Evolutionary conservation across 2,797 vertebrate species (phyloP), one percentile per base, ranked within the genome.

Genomic region (Perodicticus potto): DNA sequence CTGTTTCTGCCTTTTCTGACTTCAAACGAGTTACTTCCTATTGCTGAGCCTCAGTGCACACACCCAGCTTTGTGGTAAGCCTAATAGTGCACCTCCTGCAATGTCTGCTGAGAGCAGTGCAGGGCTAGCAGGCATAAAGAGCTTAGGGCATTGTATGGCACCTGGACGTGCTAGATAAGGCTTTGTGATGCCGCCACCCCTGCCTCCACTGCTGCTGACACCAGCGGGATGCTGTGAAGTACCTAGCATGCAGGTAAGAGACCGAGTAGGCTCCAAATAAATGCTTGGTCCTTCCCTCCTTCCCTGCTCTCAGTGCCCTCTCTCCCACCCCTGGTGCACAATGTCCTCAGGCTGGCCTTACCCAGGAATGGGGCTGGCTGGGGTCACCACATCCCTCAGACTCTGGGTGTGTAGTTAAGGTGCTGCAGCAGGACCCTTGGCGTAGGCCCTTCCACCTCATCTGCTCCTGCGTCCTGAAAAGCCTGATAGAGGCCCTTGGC

Each of bases 31-130:
- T 77, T 9, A 53, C 40, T 76, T 73, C 57, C 6, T 27, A 40
- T 88, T 2, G 32, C n/a, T 19, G 34, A 32, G 45, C n/a, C 89
- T 93, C 80, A 1, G 13, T 22, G 37, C 63, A 2, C 7, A 34
- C 63, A 1, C 7, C 40, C 17, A 17, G 59, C 49, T 89, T 82
- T 91, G 57, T 94, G 82, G 23, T 22, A 27, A 89, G 12, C 34
- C 22, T 37, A 34, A 8, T 3, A 7, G 17, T 9, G 27, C 1
- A 8, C 37, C 34, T 25, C 57, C 29, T 53, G 11, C 0, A 0
- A 55, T 40, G 55, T 84, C 73, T 89, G 9, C 55, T 80, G 70
- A 74, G 40, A 94, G 11, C 23, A 8, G 7, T 2, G 22, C 23
- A 7, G 2, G 53, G n/a, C 57, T 19, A 0, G 70, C 17, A 37